Conservation (phyloP, 2,113 vertebrate species). For the Vanacampus margaritifer region DNA sequence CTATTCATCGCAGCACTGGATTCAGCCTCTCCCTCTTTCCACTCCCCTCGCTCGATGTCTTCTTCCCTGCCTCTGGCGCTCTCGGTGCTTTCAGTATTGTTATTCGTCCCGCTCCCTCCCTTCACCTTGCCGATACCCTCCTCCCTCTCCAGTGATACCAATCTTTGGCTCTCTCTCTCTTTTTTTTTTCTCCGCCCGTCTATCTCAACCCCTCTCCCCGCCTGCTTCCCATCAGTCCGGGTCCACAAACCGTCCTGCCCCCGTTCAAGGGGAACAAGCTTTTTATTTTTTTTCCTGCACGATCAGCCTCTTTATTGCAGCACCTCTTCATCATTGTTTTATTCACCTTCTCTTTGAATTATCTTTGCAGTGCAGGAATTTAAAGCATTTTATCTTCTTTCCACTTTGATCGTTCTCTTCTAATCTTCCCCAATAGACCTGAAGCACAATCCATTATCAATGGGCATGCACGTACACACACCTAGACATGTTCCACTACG, state of each 20-base stretch:
- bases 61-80: constrained; percentile 46
- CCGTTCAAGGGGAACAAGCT: constrained; percentile 8
- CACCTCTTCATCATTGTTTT: constrained; percentile 4
- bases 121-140: constrained; percentile 60
- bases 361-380: constrained; percentile 29
- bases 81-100: constrained; percentile 50
- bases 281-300: constrained; percentile 31
- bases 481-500: neutral
- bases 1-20: constrained; percentile 5
- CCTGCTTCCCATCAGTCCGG: constrained; percentile 22
- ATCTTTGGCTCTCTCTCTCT: constrained; percentile 23
- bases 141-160: constrained; percentile 57
- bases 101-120: constrained; percentile 53
- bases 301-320: constrained; percentile 33
- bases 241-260: constrained; percentile 36
- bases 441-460: constrained; percentile 28
- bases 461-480: neutral
- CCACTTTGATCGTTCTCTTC: constrained; percentile 16
- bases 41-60: constrained; percentile 41
- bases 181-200: constrained; percentile 16
- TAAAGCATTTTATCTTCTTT: constrained; percentile 23
- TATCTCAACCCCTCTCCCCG: constrained; percentile 15
- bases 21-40: constrained; percentile 35
- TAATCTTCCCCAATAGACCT: constrained; percentile 10
- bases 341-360: constrained; percentile 2